These are phyloP conservation scores for Pachypanchax playfairii DNA, from an alignment of 2,113 vertebrate species.

Conservation along the genomic window DNA sequence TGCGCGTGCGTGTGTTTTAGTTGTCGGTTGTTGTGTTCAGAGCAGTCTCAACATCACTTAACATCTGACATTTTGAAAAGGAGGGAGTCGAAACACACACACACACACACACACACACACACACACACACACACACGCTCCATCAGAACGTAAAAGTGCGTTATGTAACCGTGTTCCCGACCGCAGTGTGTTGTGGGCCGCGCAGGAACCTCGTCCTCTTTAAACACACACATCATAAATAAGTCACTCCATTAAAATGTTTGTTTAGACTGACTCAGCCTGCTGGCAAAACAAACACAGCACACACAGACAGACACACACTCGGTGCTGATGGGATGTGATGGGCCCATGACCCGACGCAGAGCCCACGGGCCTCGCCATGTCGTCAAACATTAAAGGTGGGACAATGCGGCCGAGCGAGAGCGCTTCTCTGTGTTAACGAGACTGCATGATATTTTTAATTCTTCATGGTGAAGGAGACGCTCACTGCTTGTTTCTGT, in stretches of 20 bases:
- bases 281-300: slow-evolving; percentile 67
- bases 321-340: slow-evolving; percentile 45
- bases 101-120: slow-evolving; percentile 20
- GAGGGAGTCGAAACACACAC: slow-evolving; percentile 25
- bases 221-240: slow-evolving; percentile 66
- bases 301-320: slow-evolving; percentile 25
- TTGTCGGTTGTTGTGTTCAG: slow-evolving; percentile 58
- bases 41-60: slow-evolving; percentile 76
- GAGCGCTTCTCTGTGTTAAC: slow-evolving; percentile 49
- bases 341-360: slow-evolving; percentile 54
- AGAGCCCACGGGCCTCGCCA: slow-evolving; percentile 21
- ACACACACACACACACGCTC: background rate
- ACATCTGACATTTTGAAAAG: slow-evolving; percentile 73
- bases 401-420: slow-evolving; percentile 18
- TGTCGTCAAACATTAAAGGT: slow-evolving; percentile 61
- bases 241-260: slow-evolving; percentile 74
- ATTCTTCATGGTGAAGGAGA: background rate
- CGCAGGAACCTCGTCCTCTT: slow-evolving; percentile 13
- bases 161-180: slow-evolving; percentile 77
- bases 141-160: slow-evolving; percentile 59
- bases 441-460: slow-evolving; percentile 28
- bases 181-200: slow-evolving; percentile 60
- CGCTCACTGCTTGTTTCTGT: background rate
- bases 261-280: slow-evolving; percentile 72
- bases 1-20: slow-evolving; percentile 28